Base-by-base conservation (phyloP, 1,140 invertebrate species). In the Orchesella cincta region DNA sequence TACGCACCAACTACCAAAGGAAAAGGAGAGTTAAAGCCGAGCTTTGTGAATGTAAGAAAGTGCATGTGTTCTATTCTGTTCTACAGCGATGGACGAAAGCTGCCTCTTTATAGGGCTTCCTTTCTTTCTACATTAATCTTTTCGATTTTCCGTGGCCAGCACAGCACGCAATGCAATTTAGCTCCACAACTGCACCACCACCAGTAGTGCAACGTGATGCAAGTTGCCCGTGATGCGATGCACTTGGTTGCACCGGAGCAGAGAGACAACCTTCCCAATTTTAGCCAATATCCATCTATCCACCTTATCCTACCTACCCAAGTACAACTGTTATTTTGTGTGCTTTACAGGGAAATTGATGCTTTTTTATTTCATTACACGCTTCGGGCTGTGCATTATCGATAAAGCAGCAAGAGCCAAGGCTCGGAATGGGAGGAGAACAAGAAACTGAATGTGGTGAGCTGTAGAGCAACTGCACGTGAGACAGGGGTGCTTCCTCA, bases 51-150 rank as follows among this genome's bases (percentile, higher is more conserved):
- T 5, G 39, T 8, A 46, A n/a, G n/a, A 8, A 57, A 57, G 23
- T 57, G 23, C 52, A 57, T 57, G 18, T 5, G 39, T n/a, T n/a
- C n/a, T n/a, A n/a, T 46, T 46, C 20, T 12, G 39, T 46, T 46
- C 8, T 46, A 57, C 14, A 57, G 52, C 14, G 23, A 23, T 23
- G 23, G 52, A 3, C 23, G 23, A 57, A 5, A 14, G 23, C 52
- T 3, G 52, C 23, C 52, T n/a, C 23, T 57, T 18, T 18, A 46
- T 8, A 26, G 52, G 52, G 52, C 52, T 57, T 57, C 52, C 23
- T 57, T 26, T 26, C 52, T 57, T 57, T 23, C 52, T n/a, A 57
- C 52, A 57, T 57, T 57, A n/a, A 57, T 57, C 52, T 57, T 57
- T 57, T 57, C 52, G 52, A 57, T 57, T 57, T 57, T 57, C 8